A percentile compares a stretch with the other conserved stretches of the same genome.
phyloP scores from a whole-genome alignment of 2,113 vertebrate species.

The Riparia riparia region DNA sequence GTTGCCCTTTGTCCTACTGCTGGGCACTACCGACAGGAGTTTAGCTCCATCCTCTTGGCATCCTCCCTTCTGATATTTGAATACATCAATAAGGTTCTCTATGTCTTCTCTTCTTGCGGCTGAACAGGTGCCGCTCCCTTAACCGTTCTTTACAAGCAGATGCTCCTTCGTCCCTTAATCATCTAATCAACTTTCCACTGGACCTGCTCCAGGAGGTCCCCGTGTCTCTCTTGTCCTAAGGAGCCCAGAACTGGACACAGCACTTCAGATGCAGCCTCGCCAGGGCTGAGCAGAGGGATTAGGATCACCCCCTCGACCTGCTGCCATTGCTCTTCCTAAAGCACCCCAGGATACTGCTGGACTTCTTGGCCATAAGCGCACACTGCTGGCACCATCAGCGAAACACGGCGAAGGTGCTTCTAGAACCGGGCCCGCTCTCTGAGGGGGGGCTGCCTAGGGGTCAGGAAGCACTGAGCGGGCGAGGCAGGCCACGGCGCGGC shows the following conservation, averaged over 20 bases:
- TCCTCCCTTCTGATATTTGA: not conserved
- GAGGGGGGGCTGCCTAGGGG: accelerated
- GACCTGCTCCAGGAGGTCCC: not conserved
- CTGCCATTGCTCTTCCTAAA: not conserved
- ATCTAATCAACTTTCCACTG: not conserved
- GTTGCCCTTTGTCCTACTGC: not conserved
- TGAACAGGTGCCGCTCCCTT: not conserved
- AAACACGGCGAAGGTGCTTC: not conserved
- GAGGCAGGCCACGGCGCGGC: not conserved
- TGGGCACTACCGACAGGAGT: not conserved
- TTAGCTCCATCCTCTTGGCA: not conserved
- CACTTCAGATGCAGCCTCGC: not conserved
- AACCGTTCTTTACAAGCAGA: not conserved
- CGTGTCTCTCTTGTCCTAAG: not conserved
- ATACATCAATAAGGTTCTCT: not conserved
- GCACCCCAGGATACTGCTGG: not conserved
- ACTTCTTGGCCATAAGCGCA: not conserved
- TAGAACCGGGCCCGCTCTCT: not conserved
- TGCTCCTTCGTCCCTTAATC: not conserved
- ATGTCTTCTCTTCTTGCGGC: not conserved
- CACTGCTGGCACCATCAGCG: too few species aligned
- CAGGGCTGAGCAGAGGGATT: not conserved
- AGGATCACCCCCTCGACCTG: not conserved
- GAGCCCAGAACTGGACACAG: not conserved
- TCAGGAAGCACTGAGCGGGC: not conserved